phyloP scores from a whole-genome alignment of 2,888 invertebrate species.

The Drosophila sordidapex region DNA sequence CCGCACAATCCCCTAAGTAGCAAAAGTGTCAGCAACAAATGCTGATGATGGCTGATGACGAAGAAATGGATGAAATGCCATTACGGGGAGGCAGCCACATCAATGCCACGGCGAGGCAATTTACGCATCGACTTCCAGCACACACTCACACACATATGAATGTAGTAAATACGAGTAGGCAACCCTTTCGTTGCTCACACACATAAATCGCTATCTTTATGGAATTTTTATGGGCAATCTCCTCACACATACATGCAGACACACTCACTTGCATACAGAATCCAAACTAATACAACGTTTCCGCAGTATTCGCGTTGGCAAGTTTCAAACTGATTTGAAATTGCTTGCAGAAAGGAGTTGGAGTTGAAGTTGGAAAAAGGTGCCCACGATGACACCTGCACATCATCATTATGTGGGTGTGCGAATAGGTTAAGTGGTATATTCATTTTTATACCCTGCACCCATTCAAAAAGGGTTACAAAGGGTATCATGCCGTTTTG shows the following conservation, averaged over 20 bases:
- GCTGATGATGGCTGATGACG: slow-evolving; percentile 71
- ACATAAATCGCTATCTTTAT: slow-evolving; percentile 83
- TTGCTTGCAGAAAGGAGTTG: slow-evolving; percentile 42
- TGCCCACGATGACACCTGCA: slow-evolving; percentile 73
- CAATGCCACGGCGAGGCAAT: slow-evolving; percentile 64
- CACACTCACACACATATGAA: slow-evolving; percentile 8
- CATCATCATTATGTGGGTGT: slow-evolving; percentile 77
- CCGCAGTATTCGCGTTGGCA: slow-evolving; percentile 60
- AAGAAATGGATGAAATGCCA: slow-evolving; percentile 68
- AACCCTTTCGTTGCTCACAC: slow-evolving; percentile 68
- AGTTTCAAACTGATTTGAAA: slow-evolving; percentile 45
- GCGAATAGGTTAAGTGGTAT: slow-evolving; percentile 57
- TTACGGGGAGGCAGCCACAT: slow-evolving; percentile 70
- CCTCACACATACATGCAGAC: slow-evolving; percentile 74
- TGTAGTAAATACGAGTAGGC: slow-evolving; percentile 46
- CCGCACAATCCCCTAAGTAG: slow-evolving; percentile 67
- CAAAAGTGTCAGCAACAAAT: slow-evolving; percentile 77
- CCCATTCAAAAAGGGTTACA: not conserved
- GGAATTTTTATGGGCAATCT: slow-evolving; percentile 84
- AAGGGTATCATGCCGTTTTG: not conserved
- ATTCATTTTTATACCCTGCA: slow-evolving; percentile 35
- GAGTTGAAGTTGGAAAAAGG: slow-evolving; percentile 55
- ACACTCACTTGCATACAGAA: slow-evolving; percentile 31
- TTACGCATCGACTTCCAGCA: slow-evolving; percentile 69
- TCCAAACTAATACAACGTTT: slow-evolving; percentile 79